phyloP scores from a whole-genome alignment of 1,140 invertebrate species.

The Drosophila eugracilis region DNA sequence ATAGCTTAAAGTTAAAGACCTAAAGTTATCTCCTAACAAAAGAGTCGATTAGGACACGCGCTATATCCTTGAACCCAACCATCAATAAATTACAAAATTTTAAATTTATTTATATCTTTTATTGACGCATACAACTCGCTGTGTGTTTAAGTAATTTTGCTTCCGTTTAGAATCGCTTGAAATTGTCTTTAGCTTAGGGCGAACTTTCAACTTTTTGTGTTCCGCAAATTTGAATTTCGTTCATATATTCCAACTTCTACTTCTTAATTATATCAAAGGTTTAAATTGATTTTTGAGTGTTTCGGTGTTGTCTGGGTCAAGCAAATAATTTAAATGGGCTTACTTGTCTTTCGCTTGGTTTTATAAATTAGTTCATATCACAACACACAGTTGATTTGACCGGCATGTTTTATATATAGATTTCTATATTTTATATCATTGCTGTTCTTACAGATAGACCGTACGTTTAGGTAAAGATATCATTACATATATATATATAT shows the following conservation, averaged over 20 bases:
- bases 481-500: conserved; percentile 45
- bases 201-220: conserved; percentile 32
- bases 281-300: conserved; percentile 15
- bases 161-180: conserved; percentile 54
- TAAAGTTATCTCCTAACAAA: too few relatives aligned
- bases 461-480: conserved; percentile 43
- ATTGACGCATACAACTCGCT: conserved; percentile 76
- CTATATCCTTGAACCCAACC: too few relatives aligned
- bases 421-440: conserved; percentile 51
- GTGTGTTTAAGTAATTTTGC: conserved; percentile 71
- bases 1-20: too few relatives aligned
- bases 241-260: conserved; percentile 15
- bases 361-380: conserved; percentile 84
- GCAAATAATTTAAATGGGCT: conserved; percentile 42
- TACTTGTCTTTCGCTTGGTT: conserved; percentile 44
- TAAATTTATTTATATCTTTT: conserved; percentile 34
- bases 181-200: conserved; percentile 34
- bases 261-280: conserved; percentile 41
- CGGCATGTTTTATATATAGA: conserved; percentile 58
- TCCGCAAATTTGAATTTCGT: conserved; percentile 21
- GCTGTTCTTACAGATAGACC: conserved; percentile 48
- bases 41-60: too few relatives aligned
- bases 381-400: conserved; percentile 83
- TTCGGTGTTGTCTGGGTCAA: conserved; percentile 46
- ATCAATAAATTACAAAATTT: conserved; percentile 3